Percentiles rank a stretch among this genome's conserved stretches.
Evolutionary conservation across 2,797 vertebrate genomes (phyloP).

Genomic region (Melanotaenia boesemani): DNA sequence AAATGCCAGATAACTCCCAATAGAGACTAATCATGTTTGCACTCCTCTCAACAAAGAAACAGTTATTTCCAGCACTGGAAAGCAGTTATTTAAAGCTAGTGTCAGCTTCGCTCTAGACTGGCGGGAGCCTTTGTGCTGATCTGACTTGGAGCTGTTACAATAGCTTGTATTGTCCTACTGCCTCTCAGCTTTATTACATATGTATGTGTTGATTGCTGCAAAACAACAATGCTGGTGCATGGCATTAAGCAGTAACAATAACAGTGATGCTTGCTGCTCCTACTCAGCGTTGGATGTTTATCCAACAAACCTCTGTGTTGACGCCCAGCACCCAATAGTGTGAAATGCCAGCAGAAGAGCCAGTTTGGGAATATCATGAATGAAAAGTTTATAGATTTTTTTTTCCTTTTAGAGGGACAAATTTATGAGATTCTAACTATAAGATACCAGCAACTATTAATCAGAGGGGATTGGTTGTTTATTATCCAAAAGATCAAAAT

Average conservation of each 20-base stretch:
- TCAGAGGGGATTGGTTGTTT: not conserved
- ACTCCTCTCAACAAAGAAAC: conserved; percentile 27
- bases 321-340: conserved; percentile 65
- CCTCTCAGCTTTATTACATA: conserved; percentile 82
- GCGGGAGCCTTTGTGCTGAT: conserved; percentile 63
- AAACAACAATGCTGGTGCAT: conserved; percentile 81
- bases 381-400: conserved; percentile 36
- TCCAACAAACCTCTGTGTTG: conserved; percentile 73
- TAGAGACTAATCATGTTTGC: conserved; percentile 57
- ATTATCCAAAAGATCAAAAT: conserved; percentile 1
- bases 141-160: conserved; percentile 71
- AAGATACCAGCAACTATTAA: conserved; percentile 8
- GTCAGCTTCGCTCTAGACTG: conserved; percentile 52
- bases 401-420: conserved; percentile 5
- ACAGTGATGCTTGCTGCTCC: conserved; percentile 81
- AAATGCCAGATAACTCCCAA: conserved; percentile 76
- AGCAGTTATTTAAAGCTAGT: conserved; percentile 45
- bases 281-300: conserved; percentile 82
- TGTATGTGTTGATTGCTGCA: conserved; percentile 83
- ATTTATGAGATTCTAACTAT: conserved; percentile 14
- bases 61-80: conserved; percentile 37
- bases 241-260: conserved; percentile 81
- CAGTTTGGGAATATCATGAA: conserved; percentile 65
- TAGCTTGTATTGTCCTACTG: conserved; percentile 73
- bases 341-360: conserved; percentile 71